Base-by-base conservation (phyloP, 2,888 invertebrate genomes). In the Aleiodes leptofemur region DNA sequence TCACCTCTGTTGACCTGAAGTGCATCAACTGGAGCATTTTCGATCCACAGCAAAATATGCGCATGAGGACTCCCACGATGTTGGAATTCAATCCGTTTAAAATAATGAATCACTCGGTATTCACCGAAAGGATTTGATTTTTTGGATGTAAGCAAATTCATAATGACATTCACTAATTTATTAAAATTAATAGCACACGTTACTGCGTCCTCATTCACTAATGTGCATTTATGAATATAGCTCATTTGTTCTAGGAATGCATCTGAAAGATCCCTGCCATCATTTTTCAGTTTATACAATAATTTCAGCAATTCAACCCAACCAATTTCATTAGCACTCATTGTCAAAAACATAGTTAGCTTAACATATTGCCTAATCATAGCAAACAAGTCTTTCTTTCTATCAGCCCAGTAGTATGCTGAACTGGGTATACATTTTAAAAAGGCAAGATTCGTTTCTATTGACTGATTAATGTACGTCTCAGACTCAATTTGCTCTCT, bases 281-380 rank as follows among this genome's bases (percentile, higher is more conserved):
- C 50, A 23, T 68, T 72, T 31, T 43, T 50, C 50, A 43, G 34
- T 23, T 43, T 56, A 1, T 38, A 56, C 43, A 70, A 13, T 14
- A 14, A n/a, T 43, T 55, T 11, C 0, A 90, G 81, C 50, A 90
- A 76, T 78, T 61, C 76, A 29, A 78, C 3, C 90, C 90, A 90
- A 43, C 82, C 79, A 76, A 85, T 79, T 84, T 90, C 90, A 79
- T 89, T 89, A 0, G 89, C 88, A 82, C 88, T 88, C n/a, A n/a
- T n/a, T n/a, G n/a, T n/a, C n/a, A n/a, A n/a, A n/a, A n/a, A n/a
- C n/a, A n/a, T n/a, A n/a, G n/a, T n/a, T n/a, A n/a, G n/a, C n/a
- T n/a, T n/a, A n/a, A n/a, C n/a, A n/a, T n/a, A n/a, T n/a, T n/a
- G n/a, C n/a, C n/a, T n/a, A n/a, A n/a, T n/a, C n/a, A n/a, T n/a